Evolutionary conservation across 2,113 vertebrate genomes (phyloP), one percentile per base, ranked within the genome.

Genomic region (Pseudorectes ferrugineus): DNA sequence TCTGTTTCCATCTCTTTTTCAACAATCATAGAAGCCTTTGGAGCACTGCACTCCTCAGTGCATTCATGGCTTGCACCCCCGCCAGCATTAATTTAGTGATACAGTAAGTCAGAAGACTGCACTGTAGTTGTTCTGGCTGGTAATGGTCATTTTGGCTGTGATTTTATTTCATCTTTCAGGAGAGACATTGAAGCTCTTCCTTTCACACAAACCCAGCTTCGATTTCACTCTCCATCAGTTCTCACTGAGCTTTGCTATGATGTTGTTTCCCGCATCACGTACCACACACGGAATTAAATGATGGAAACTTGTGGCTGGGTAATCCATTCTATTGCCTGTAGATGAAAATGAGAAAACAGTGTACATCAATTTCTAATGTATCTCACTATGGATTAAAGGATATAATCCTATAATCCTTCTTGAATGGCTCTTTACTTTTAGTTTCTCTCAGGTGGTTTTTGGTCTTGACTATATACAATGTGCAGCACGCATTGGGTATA

Each of bases 381-480:
- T 88, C 82, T 88, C 6, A 1, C 68, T 71, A 71, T 43, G 45
- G 71, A 67, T 96, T 94, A 90, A 88, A 90, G 78, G 66, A 48
- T 70, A 80, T 90, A 90, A 95, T 95, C 92, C 71, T 55, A 28
- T 92, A 87, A 94, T 88, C 78, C 59, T 68, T 72, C 62, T 83
- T 95, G 85, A 40, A 83, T 78, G 15, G 23, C 71, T 77, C 63
- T 80, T 93, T 66, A 70, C 66, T 76, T 94, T 95, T 85, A 73
- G 57, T 58, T 95, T 93, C 17, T 31, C 78, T 85, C 75, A 65
- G 71, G 59, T 88, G 43, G 18, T 93, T 74, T 94, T 82, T 83
- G 35, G 46, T 31, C 46, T 88, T 80, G 40, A 23, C 42, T 62
- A 1, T 57, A 38, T 46, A 46, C 29, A 63, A n/a, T 57, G 18